Evolutionary conservation across 2,797 vertebrate genomes (phyloP).

Genomic region (Sebastes wilsoni): DNA sequence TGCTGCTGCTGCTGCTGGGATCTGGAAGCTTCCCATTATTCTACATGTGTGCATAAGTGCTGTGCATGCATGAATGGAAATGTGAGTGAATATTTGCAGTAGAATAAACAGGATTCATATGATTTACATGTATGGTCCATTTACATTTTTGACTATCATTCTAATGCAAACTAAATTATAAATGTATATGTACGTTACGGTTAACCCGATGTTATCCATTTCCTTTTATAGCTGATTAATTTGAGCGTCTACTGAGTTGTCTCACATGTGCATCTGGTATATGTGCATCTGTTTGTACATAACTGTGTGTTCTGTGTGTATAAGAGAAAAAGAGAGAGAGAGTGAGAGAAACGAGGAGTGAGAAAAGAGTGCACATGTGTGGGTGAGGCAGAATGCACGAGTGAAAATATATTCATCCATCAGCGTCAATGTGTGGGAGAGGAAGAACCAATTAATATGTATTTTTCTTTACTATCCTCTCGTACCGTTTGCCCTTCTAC

Average conservation of each 20-base stretch:
- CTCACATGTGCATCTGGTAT: background rate
- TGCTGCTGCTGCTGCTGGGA: background rate
- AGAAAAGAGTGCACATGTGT: slow-evolving; percentile 60
- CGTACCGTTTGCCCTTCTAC: background rate
- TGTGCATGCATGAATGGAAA: slow-evolving; percentile 5
- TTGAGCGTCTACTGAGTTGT: background rate
- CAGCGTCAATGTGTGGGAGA: slow-evolving; percentile 76
- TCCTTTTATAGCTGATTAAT: background rate
- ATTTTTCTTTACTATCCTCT: slow-evolving; percentile 52
- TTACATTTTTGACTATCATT: background rate
- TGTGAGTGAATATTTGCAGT: background rate
- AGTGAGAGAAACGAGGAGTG: slow-evolving; percentile 29
- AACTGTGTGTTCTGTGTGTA: background rate
- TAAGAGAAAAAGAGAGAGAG: slow-evolving; percentile 8
- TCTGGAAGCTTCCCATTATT: slow-evolving; percentile 7
- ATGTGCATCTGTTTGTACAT: background rate
- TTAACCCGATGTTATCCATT: background rate
- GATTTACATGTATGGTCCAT: background rate
- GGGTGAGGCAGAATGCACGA: slow-evolving; percentile 72
- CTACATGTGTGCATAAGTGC: background rate
- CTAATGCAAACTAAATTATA: background rate
- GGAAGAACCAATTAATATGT: slow-evolving; percentile 73
- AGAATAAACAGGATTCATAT: background rate
- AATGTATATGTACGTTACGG: background rate
- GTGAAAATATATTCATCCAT: slow-evolving; percentile 78